Percentiles rank a stretch among this genome's conserved stretches.
phyloP scores from a whole-genome alignment of 2,113 vertebrate genomes.

The Xiphophorus maculatus region DNA sequence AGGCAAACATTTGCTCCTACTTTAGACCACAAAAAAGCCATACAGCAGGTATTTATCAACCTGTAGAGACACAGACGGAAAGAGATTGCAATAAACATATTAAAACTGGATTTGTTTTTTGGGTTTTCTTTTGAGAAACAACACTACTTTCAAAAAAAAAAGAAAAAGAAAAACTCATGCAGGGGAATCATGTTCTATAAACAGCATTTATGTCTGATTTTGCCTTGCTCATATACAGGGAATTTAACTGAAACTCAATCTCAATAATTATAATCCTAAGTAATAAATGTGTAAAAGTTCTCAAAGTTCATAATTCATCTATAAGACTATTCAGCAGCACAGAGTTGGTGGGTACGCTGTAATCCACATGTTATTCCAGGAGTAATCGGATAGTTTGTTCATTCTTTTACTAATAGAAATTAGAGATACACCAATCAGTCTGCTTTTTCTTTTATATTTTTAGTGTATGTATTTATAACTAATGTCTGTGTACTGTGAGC shows the following conservation, averaged over 20 bases:
- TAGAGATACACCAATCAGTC: too few relatives aligned
- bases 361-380: too few relatives aligned
- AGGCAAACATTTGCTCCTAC: constrained; percentile 17
- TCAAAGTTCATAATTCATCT: constrained; percentile 30
- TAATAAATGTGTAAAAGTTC: not conserved
- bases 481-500: too few relatives aligned
- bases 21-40: constrained; percentile 2
- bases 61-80: not conserved
- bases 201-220: not conserved
- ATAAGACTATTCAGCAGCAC: constrained; percentile 25
- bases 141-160: constrained; percentile 4
- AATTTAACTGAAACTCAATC: not conserved
- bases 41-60: not conserved
- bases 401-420: too few relatives aligned
- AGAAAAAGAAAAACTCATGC: not conserved
- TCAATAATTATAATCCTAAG: not conserved
- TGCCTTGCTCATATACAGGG: too few relatives aligned
- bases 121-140: not conserved
- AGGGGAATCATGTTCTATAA: not conserved
- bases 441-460: too few relatives aligned
- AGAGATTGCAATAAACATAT: constrained; percentile 5
- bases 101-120: not conserved
- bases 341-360: not conserved
- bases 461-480: too few relatives aligned
- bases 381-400: too few relatives aligned